Evolutionary conservation across 2,888 invertebrate species (phyloP).

Genomic region (Minunthozetes semirufus): DNA sequence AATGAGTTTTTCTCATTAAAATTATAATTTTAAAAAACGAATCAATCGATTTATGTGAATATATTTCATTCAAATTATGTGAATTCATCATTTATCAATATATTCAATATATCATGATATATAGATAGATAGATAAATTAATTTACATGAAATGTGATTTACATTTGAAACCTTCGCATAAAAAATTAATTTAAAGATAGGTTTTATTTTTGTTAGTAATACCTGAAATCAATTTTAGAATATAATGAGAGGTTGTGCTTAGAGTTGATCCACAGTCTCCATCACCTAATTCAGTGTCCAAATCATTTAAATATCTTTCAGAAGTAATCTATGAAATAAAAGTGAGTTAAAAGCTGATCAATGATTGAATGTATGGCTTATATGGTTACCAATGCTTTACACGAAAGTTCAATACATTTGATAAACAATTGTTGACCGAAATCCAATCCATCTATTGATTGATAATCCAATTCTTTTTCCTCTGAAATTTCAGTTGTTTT

Average conservation of each 20-base stretch:
- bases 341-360: neutral
- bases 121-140: no score
- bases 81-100: no score
- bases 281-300: constrained; percentile 66
- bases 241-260: constrained; percentile 57
- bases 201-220: neutral
- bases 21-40: no score
- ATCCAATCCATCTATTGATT: neutral
- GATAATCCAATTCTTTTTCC: neutral
- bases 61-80: no score
- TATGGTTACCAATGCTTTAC: neutral
- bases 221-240: constrained; percentile 45
- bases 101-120: no score
- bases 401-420: neutral
- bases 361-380: neutral
- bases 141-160: no score
- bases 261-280: constrained; percentile 68
- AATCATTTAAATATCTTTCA: constrained; percentile 55
- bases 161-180: no score
- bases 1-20: no score
- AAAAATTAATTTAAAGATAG: neutral
- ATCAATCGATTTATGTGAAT: no score
- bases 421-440: neutral
- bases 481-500: neutral
- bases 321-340: constrained; percentile 47